Evolutionary conservation across 1,140 invertebrate species (phyloP), one percentile per base, ranked within the genome.

Genomic region (Olivierus martensii): DNA sequence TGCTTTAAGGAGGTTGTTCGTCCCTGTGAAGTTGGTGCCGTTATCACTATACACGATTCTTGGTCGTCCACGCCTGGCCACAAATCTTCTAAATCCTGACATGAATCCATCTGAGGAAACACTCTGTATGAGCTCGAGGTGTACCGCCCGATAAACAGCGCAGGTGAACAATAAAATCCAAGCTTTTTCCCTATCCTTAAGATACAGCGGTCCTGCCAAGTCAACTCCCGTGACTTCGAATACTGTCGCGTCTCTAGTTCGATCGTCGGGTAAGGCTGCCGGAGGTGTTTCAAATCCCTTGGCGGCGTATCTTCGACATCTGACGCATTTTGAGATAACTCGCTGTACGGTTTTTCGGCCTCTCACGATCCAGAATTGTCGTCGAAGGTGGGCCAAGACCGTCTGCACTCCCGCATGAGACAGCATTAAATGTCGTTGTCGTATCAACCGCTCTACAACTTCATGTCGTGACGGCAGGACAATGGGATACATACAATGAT

Each of bases 1-100:
- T 21, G 17, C 43, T 1, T 4, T 12, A 0, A 45, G n/a, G 4
- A 1, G n/a, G 15, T 46, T 38, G 21, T 12, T 49, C 0, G 62
- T 56, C 14, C 63, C 66, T 14, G 61, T 37, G 56, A 73, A 72
- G 53, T 70, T 69, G 2, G 65, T 69, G 15, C 66, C 66, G 51
- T 62, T 63, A 49, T 71, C 71, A 21, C 56, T 63, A 46, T 62
- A 63, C 19, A 71, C 59, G 43, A 62, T 45, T 17, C 38, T 38
- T 3, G 63, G 61, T 21, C 61, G 45, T 42, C 67, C 67, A 21
- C 69, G 52, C 36, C 67, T 56, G 11, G 66, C 60, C 10, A 72
- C 62, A 56, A 74, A 69, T 43, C 70, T 43, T 34, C 65, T 46
- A 6, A 73, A 49, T n/a, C 63, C 61, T 28, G 61, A 57, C 14